Evolutionary conservation across 2,113 vertebrate species (phyloP), one percentile per base, ranked within the genome.

Genomic region (Danionella cerebrum): DNA sequence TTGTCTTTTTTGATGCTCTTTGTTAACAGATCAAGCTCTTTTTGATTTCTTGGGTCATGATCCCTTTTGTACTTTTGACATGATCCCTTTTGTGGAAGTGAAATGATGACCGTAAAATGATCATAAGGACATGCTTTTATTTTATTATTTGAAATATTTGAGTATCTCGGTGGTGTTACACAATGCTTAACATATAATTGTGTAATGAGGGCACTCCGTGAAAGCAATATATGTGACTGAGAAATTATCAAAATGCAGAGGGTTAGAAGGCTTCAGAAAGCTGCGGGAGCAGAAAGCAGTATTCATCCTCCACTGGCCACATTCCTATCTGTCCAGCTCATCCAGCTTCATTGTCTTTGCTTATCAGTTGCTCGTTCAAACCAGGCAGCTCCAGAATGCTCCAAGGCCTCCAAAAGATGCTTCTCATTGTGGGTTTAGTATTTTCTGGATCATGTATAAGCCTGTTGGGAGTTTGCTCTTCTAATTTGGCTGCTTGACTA

Each of bases 321-420:
- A 27, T 4, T 41, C 60, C 69, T 72, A 51, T 85, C 80, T 76
- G 31, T 45, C 19, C 70, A 4, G 41, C 47, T 77, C 78, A 80
- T 71, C 71, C 71, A 78, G 58, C 47, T 76, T 60, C 38, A 74
- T 64, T 74, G 77, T 81, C 73, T 75, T 74, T 67, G 76, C 80
- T 82, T 76, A 82, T 83, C 78, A 76, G 36, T 70, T 35, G 58
- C 55, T 65, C 52, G 72, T 65, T 54, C 22, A 14, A 35, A 66
- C 73, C 67, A 67, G 51, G 55, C 57, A 11, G 53, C 66, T 57
- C 48, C 59, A 57, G 68, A 65, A 77, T 25, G 57, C 45, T 27
- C 1, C 25, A 54, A 76, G 73, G 70, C 70, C 70, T 75, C 66
- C 47, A 52, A 67, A 72, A 65, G 54, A 68, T 22, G 72, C 36